These are phyloP conservation scores for Lepilemur ruficaudatus DNA, from an alignment of 2,797 vertebrate genomes.

Conservation along the genomic window DNA sequence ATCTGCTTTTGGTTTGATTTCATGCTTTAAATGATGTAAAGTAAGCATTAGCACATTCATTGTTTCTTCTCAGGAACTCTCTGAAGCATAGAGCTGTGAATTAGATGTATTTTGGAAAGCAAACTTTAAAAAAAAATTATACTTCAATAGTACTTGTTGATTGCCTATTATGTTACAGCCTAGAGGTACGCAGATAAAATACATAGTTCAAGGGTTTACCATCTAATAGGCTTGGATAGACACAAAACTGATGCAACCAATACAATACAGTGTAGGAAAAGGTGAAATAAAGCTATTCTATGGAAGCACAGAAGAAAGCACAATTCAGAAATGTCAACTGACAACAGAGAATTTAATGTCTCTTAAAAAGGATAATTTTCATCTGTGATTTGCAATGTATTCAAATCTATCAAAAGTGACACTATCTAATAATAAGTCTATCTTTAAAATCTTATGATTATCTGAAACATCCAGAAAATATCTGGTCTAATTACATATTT, in stretches of 20 bases:
- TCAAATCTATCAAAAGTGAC: not conserved
- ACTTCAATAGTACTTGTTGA: not conserved
- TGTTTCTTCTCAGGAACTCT: not conserved
- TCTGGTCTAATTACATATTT: not conserved
- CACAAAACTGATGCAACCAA: not conserved
- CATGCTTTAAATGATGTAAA: not conserved
- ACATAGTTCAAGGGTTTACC: not conserved
- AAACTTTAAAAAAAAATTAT: not conserved
- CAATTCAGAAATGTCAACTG: not conserved
- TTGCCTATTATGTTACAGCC: not conserved
- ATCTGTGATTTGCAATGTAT: not conserved
- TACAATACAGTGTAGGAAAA: not conserved
- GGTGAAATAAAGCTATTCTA: not conserved
- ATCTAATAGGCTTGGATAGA: not conserved
- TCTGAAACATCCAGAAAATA: not conserved
- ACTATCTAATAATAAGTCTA: not conserved
- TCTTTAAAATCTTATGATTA: not conserved
- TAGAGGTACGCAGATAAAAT: not conserved
- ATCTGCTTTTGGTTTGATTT: slow-evolving; percentile 16
- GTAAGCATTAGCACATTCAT: not conserved
- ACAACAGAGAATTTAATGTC: not conserved
- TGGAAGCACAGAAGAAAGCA: not conserved
- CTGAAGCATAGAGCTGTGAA: not conserved
- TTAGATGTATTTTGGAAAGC: not conserved
- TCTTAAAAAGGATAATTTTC: not conserved